These are phyloP conservation scores for Tapirus indicus DNA, from an alignment of 2,797 vertebrate species.

Conservation along the genomic window DNA sequence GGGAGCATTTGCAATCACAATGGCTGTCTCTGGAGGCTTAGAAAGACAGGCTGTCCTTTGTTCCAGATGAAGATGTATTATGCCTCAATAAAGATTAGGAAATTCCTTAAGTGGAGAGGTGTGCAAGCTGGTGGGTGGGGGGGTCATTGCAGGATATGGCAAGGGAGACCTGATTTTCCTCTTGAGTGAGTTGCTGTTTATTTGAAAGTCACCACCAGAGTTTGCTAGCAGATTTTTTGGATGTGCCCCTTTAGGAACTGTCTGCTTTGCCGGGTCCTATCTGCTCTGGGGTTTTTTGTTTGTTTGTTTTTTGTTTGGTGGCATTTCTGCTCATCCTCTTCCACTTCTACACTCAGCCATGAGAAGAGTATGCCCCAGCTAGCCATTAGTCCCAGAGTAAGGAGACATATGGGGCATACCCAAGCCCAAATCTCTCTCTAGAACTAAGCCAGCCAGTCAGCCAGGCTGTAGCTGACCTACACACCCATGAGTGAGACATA, in stretches of 20 bases:
- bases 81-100: neutral
- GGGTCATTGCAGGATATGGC: neutral
- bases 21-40: neutral
- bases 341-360: neutral
- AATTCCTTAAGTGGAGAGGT: neutral
- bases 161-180: neutral
- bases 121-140: neutral
- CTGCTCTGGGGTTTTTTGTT: neutral
- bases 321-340: neutral
- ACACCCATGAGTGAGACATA: neutral
- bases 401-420: neutral
- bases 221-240: neutral
- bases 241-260: neutral
- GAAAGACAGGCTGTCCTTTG: neutral
- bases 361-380: neutral
- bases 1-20: too few relatives aligned
- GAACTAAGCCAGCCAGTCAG: neutral
- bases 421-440: neutral
- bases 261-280: conserved; percentile 22
- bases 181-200: neutral
- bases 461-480: neutral
- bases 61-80: neutral
- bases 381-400: neutral
- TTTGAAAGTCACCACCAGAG: neutral
- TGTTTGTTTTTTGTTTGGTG: neutral